Evolutionary conservation across 2,797 vertebrate species (phyloP), one percentile per base, ranked within the genome.

Genomic region (Brachyalestes nurse): DNA sequence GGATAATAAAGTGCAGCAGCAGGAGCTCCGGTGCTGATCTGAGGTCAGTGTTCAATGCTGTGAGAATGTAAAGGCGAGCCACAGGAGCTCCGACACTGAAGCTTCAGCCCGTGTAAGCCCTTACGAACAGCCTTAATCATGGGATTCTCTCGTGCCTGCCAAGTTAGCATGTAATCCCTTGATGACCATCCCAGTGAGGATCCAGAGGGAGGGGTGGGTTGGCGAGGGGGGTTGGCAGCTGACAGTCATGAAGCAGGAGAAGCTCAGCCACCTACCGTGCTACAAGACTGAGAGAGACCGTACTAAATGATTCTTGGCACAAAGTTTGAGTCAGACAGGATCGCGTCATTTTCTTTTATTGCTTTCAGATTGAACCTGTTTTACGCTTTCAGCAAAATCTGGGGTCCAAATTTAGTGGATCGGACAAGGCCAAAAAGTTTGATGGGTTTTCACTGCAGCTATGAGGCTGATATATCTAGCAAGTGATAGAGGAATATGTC

Each of bases 81-180:
- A 47, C 62, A 72, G 49, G 76, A 82, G 71, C 42, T 82, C 40
- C 57, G 55, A 34, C 57, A 64, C 40, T 23, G 66, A 86, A 83
- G 86, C 87, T 89, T 88, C 77, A 88, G 91, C 89, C 89, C 86
- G 85, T 89, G 88, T 40, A 72, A 73, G 49, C 65, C 62, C 55
- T 21, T 66, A 62, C 90, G 89, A 91, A 90, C 88, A 87, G 88
- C 89, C 88, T 92, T 91, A 90, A 91, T 90, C 88, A 86, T 87
- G 90, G 90, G 88, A 89, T 90, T 88, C 90, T 82, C 86, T 86
- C 71, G 87, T 72, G 74, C 85, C 86, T 92, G 92, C 90, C 92
- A 93, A 92, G 91, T 91, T 91, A 86, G 84, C 82, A 83, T 92
- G 92, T 93, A 92, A 93, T 93, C 90, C 78, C 89, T 92, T 90